These are phyloP conservation scores for Microctonus aethiopoides DNA, from an alignment of 2,888 invertebrate genomes.

Conservation along the genomic window DNA sequence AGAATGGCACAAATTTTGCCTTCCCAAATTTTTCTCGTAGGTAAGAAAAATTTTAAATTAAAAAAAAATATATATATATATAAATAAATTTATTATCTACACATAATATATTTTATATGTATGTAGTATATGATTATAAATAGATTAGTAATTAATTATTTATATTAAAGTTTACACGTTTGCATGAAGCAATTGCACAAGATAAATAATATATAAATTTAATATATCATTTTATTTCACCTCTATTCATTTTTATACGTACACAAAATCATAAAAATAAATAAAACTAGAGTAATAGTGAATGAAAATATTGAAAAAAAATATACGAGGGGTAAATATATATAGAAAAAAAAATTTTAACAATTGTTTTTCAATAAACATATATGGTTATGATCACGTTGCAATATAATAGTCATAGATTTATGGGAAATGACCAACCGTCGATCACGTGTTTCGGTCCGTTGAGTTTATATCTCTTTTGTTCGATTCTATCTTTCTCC, in stretches of 20 bases:
- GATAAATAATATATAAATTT: no score
- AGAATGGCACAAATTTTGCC: constrained; percentile 36
- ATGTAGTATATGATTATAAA: not conserved
- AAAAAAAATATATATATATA: not conserved
- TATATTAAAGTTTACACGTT: not conserved
- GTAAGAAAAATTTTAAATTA: constrained; percentile 28
- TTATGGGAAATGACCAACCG: not conserved
- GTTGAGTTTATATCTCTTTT: not conserved
- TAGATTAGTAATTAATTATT: no score
- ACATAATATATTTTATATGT: not conserved
- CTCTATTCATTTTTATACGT: not conserved
- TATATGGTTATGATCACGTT: not conserved
- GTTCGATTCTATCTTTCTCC: not conserved
- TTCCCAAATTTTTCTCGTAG: constrained; percentile 33
- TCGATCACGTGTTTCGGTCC: not conserved
- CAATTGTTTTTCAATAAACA: not conserved
- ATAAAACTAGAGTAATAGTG: not conserved
- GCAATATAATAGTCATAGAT: not conserved
- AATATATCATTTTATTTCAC: not conserved
- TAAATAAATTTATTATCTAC: not conserved
- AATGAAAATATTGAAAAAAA: not conserved
- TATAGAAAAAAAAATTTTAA: not conserved
- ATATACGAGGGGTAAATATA: not conserved
- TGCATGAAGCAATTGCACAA: not conserved
- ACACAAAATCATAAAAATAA: no score